Base-by-base conservation (phyloP, 2,888 invertebrate species). In the Aphodius granarius region DNA sequence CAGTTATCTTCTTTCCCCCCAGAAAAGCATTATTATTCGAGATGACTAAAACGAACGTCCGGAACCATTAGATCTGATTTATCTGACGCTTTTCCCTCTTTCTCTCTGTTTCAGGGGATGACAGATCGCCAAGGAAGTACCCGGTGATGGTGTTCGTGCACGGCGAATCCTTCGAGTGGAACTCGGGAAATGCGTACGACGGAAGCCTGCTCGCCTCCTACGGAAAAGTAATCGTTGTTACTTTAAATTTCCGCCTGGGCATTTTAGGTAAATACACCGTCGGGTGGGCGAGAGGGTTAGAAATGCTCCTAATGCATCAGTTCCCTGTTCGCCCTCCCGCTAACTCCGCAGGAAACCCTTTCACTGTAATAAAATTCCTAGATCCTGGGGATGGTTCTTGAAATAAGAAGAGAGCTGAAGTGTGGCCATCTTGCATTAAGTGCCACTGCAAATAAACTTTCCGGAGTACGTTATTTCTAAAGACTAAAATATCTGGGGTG, bases 161-260 rank as follows among this genome's bases (percentile, higher is more conserved):
- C 83, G 98, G 97, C 0, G 98, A 98, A 86, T 97, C 97, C 0
- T 98, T 96, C 86, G 97, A 97, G 84, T 98, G 97, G 95, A 97
- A 97, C 85, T 96, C 97, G 22, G 99, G 98, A 77, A 98, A 98
- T 87, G 94, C 97, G 0, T 99, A 98, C 87, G 99, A 99, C 86
- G 98, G 97, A 15, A 94, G 95, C 78, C 94, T 98, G 68, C 87
- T 99, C 80, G 94, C 99, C 16, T 94, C 96, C 77, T 97, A 96
- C 84, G 98, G 95, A n/a, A 92, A 94, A 83, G 91, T 95, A 66
- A 93, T 96, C 87, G 95, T 96, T 73, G 92, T 96, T 74, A 96
- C 96, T 0, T 88, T 96, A 76, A 96, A 96, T 87, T 96, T 93
- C 85, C 90, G 96, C 63, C 89, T 96, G 15, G 95, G 95, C 15